Base-by-base conservation (phyloP, 2,113 vertebrate genomes). In the Nycticryphes semicollaris region DNA sequence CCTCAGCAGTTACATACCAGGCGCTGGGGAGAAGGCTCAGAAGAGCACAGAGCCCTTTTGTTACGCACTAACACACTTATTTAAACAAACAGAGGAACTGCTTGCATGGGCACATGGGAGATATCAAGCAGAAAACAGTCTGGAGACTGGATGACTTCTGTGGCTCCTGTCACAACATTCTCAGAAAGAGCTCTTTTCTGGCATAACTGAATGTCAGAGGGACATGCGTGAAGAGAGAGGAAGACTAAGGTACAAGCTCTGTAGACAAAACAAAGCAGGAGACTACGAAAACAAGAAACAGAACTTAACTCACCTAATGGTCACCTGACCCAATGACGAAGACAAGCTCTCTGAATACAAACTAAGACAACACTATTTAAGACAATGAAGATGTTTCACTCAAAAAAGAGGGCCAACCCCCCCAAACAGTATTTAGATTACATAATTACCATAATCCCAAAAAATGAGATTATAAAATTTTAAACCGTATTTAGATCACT, bases 161-260 rank as follows among this genome's bases (percentile, higher is more conserved):
- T 13, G 43, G 64, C 43, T 88, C 30, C 54, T 76, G 30, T 45
- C 48, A 56, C 41, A 75, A 14, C 7, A 3, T 8, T 25, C 13
- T 10, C 13, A 8, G 64, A 51, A 74, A 70, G 72, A 63, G 47
- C 43, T 78, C 59, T 23, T 31, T 74, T 80, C 35, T 63, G 63
- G 43, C 25, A 22, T 3, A 74, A 53, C 31, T 54, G 51, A 63
- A 33, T 1, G 2, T 31, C 63, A 53, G 48, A 31, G 0, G 1
- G 56, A 15, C 47, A 28, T 0, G 39, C 1, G 1, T 16, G 27
- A 31, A 73, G 33, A n/a, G 14, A 85, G 35, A 77, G 28, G 21
- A 60, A 47, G 51, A 12, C 37, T 23, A n/a, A 78, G 62, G 68
- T 18, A 89, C 25, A 10, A 3, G 2, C 23, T 80, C 56, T 56